Evolutionary conservation across 2,888 invertebrate species (phyloP).

Genomic region (Epirrhoe tristata): DNA sequence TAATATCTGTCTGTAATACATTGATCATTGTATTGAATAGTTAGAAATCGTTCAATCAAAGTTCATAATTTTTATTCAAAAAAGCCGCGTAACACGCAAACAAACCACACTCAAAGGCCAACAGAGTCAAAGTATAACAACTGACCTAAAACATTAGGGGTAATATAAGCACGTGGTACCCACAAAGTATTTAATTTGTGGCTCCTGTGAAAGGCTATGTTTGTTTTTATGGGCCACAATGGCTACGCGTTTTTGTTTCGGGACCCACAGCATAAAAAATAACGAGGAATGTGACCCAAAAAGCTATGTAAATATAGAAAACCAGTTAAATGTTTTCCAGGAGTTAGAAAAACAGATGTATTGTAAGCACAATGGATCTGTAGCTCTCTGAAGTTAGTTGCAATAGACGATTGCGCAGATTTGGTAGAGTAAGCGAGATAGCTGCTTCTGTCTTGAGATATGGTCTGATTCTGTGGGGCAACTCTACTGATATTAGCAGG

Average conservation of each 20-base stretch:
- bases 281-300: not conserved
- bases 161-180: not conserved
- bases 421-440: no score
- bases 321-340: not conserved
- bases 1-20: no score
- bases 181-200: slow-evolving; percentile 8
- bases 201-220: slow-evolving; percentile 17
- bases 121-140: not conserved
- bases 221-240: slow-evolving; percentile 24
- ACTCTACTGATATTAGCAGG: no score
- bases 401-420: no score
- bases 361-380: no score
- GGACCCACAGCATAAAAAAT: slow-evolving; percentile 19
- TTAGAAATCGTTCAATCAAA: no score
- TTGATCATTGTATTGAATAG: no score
- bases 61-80: not conserved
- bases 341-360: not conserved
- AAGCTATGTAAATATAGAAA: not conserved
- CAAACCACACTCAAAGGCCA: not conserved
- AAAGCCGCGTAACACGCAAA: not conserved
- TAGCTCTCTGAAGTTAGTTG: no score
- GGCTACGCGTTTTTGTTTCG: slow-evolving; percentile 11
- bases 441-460: no score
- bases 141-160: not conserved
- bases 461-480: no score